These are phyloP conservation scores for Xiphophorus birchmanni DNA, from an alignment of 2,797 vertebrate species.

Conservation along the genomic window DNA sequence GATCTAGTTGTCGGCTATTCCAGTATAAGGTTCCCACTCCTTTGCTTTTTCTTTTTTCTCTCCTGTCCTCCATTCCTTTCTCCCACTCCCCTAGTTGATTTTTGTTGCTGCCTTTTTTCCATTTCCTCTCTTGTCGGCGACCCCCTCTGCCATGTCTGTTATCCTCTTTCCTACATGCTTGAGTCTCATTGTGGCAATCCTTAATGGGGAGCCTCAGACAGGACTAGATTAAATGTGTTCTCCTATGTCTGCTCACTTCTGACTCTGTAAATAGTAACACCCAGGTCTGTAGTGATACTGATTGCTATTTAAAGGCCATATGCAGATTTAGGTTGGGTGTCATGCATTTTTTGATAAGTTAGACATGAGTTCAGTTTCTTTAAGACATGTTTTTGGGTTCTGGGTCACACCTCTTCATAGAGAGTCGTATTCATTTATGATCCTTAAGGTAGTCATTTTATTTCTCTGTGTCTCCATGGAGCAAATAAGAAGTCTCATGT, in stretches of 20 bases:
- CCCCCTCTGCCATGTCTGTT: constrained; percentile 32
- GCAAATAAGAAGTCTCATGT: constrained; percentile 48
- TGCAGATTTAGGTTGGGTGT: constrained; percentile 47
- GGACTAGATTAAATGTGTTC: constrained; percentile 44
- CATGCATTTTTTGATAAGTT: constrained; percentile 35
- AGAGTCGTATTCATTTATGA: constrained; percentile 38
- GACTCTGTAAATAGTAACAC: constrained; percentile 49
- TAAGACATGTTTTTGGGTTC: constrained; percentile 34
- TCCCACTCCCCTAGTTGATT: constrained; percentile 56
- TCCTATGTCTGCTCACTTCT: constrained; percentile 27
- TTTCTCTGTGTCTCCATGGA: constrained; percentile 43
- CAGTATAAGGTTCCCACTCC: constrained; percentile 81
- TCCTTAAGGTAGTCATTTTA: constrained; percentile 16
- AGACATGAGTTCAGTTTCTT: constrained; percentile 3
- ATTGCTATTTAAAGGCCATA: constrained; percentile 59
- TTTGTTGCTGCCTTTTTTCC: constrained; percentile 21
- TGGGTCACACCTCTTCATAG: constrained; percentile 6
- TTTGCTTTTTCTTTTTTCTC: constrained; percentile 62
- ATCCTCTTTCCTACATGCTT: constrained; percentile 48
- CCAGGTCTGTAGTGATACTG: constrained; percentile 37
- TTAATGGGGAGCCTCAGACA: constrained; percentile 25
- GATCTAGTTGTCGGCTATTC: constrained; percentile 81
- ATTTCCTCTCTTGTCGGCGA: constrained; percentile 38
- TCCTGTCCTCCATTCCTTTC: constrained; percentile 49
- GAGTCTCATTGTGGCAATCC: constrained; percentile 45